A percentile compares a stretch with the other conserved stretches of the same genome.
These are phyloP conservation scores for Psilanteris sp. DNA, from an alignment of 1,140 invertebrate species.

Conservation along the genomic window DNA sequence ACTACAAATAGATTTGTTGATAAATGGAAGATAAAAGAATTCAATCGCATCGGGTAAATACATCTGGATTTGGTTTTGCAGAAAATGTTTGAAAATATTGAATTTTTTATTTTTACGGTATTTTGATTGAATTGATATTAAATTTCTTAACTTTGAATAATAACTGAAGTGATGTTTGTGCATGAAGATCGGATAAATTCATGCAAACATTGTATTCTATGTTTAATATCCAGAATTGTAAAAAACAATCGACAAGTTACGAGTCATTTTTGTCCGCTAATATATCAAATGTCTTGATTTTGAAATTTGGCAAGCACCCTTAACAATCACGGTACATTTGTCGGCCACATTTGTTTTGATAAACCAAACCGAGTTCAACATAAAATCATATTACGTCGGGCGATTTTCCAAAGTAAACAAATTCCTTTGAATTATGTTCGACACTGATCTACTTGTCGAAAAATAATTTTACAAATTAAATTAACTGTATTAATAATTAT, in stretches of 20 bases:
- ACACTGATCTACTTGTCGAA: conserved; percentile 59
- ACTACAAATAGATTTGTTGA: too few relatives aligned
- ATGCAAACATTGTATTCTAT: too few relatives aligned
- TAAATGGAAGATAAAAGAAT: too few relatives aligned
- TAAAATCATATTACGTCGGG: conserved; percentile 54
- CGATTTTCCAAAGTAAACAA: conserved; percentile 58
- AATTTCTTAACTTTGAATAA: too few relatives aligned
- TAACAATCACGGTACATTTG: conserved; percentile 62
- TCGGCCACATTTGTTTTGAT: conserved; percentile 50
- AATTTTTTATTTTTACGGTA: too few relatives aligned
- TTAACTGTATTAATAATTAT: conserved; percentile 34
- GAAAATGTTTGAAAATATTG: too few relatives aligned
- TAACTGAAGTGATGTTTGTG: too few relatives aligned
- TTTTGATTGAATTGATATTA: too few relatives aligned
- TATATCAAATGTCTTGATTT: conserved; percentile 46
- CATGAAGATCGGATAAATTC: too few relatives aligned
- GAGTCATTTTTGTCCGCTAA: conserved; percentile 23
- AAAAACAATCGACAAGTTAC: conserved; percentile 22
- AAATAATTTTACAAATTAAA: conserved; percentile 55
- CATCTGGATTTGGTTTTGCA: too few relatives aligned
- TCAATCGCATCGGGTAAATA: too few relatives aligned
- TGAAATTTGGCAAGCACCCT: conserved; percentile 58
- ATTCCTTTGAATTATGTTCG: conserved; percentile 59
- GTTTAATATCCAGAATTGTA: conserved; percentile 1
- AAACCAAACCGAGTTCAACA: conserved; percentile 48